A percentile compares a stretch with the other conserved stretches of the same genome.
Conservation (phyloP, 1,140 invertebrate species). For the Hyposmocoma kahamanoa region DNA sequence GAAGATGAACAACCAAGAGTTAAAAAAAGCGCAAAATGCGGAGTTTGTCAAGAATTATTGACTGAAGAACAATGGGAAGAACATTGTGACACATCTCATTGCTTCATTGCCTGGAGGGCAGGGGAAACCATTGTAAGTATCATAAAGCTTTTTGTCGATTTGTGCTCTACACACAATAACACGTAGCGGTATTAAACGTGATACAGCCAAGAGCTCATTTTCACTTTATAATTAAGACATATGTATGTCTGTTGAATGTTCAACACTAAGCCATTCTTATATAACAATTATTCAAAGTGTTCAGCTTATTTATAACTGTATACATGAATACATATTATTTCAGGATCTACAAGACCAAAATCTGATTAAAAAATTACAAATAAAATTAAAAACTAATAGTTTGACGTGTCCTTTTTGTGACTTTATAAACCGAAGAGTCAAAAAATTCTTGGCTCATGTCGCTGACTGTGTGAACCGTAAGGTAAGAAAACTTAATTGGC, state of each 20-base stretch:
- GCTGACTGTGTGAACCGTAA: constrained; percentile 15
- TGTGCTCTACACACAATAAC: too few relatives aligned
- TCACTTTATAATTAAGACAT: too few relatives aligned
- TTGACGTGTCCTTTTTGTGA: constrained; percentile 22
- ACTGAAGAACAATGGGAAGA: constrained; percentile 24
- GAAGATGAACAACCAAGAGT: not conserved
- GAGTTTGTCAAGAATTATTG: constrained; percentile 22
- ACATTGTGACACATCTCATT: constrained; percentile 28
- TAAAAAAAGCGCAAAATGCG: constrained; percentile 25
- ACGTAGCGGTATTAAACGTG: too few relatives aligned
- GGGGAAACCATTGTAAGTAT: constrained; percentile 32
- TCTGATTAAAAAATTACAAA: constrained; percentile 8
- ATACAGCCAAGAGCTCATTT: too few relatives aligned
- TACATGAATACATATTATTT: too few relatives aligned
- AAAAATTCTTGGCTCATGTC: constrained; percentile 19
- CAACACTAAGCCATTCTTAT: too few relatives aligned
- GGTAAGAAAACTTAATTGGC: too few relatives aligned
- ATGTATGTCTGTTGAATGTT: too few relatives aligned
- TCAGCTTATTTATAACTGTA: too few relatives aligned
- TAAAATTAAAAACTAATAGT: constrained; percentile 13
- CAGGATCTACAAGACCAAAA: constrained; percentile 14
- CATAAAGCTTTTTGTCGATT: too few relatives aligned
- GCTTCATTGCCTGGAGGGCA: constrained; percentile 34
- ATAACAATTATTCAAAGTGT: too few relatives aligned
- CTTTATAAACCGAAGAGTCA: constrained; percentile 6